Percentiles rank a stretch among this genome's conserved stretches.
Conservation (phyloP, 2,113 vertebrate species). For the Capreolus pygargus region DNA sequence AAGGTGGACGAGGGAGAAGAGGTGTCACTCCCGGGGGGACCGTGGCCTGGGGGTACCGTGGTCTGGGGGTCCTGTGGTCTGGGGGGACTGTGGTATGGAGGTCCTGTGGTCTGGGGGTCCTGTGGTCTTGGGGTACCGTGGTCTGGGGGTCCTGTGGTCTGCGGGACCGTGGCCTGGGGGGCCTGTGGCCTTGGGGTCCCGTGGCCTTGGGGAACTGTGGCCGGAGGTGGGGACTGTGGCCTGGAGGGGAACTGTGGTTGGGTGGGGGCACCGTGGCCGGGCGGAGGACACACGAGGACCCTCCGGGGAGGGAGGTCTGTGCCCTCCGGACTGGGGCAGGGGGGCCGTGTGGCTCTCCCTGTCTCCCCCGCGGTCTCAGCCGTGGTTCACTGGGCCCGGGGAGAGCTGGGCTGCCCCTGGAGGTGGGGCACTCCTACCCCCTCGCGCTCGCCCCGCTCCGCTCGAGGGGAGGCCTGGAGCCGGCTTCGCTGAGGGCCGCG, state of each 20-base stretch:
- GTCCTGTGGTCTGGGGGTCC: too few species aligned
- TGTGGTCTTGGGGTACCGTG: too few species aligned
- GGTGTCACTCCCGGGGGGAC: too few species aligned
- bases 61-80: too few species aligned
- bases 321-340: background rate
- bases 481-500: background rate
- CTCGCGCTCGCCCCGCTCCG: fast-evolving
- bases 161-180: too few species aligned
- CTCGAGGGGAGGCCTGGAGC: background rate
- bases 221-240: too few species aligned
- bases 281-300: background rate
- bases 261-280: background rate
- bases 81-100: fast-evolving
- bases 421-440: background rate
- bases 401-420: fast-evolving
- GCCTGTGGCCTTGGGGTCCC: too few species aligned
- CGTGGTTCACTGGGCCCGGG: fast-evolving
- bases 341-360: fast-evolving
- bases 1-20: too few species aligned
- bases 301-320: too few species aligned
- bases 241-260: too few species aligned
- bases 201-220: too few species aligned
- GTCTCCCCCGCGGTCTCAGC: background rate
- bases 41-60: background rate
- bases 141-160: too few species aligned